A percentile compares a stretch with the other conserved stretches of the same genome.
Evolutionary conservation across 1,140 invertebrate species (phyloP).

Genomic region (Papilio helenus): DNA sequence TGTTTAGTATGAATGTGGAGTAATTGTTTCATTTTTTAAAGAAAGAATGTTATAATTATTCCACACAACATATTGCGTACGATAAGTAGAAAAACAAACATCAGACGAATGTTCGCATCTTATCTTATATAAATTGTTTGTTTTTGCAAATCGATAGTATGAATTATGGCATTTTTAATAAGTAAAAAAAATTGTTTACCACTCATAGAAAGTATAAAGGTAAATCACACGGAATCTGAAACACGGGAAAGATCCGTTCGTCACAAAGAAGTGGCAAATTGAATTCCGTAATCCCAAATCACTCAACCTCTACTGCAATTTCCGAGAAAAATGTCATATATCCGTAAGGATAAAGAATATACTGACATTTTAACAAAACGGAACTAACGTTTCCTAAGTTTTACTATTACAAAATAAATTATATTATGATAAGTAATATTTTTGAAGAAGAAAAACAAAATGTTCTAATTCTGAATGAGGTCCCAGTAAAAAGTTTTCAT

Average conservation of each 20-base stretch:
- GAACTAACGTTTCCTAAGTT: no score
- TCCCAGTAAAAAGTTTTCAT: constrained; percentile 13
- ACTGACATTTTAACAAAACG: not conserved
- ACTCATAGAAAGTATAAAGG: constrained; percentile 1
- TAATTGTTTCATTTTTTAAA: not conserved
- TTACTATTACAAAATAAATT: no score
- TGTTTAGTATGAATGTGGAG: not conserved
- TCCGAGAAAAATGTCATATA: constrained; percentile 21
- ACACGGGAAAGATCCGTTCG: not conserved
- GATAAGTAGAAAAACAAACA: no score
- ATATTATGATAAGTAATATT: not conserved
- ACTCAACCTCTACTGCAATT: constrained; percentile 22
- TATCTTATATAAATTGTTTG: no score
- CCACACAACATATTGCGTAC: not conserved
- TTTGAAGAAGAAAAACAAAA: not conserved
- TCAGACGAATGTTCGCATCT: no score
- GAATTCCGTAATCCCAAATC: constrained; percentile 25
- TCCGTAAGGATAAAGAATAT: constrained; percentile 10
- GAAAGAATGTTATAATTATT: not conserved
- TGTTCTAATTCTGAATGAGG: constrained; percentile 13
- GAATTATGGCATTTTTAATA: not conserved
- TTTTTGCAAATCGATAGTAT: not conserved
- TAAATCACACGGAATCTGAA: constrained; percentile 18
- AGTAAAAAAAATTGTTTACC: not conserved
- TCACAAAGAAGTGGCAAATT: constrained; percentile 27